A percentile compares a stretch with the other conserved stretches of the same genome.
These are phyloP conservation scores for Drosophila cardini DNA, from an alignment of 1,140 invertebrate species.

Conservation along the genomic window DNA sequence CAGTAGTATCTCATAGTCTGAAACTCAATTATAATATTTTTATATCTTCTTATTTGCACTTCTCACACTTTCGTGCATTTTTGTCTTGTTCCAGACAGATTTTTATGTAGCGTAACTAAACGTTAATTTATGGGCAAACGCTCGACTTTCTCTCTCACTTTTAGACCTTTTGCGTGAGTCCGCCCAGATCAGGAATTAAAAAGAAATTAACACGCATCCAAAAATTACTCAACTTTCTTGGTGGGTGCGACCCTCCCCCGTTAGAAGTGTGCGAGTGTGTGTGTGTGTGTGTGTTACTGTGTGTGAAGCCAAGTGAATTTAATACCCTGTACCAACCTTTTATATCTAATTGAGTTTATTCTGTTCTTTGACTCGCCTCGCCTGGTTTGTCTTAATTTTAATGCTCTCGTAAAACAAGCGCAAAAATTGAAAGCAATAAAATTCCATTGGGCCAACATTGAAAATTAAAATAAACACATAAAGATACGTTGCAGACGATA, in stretches of 20 bases:
- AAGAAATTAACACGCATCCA: slow-evolving; percentile 78
- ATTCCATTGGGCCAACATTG: slow-evolving; percentile 58
- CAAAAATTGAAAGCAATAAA: slow-evolving; percentile 78
- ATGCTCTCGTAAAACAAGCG: slow-evolving; percentile 77
- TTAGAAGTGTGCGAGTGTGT: slow-evolving; percentile 8
- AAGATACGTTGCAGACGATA: slow-evolving; percentile 56
- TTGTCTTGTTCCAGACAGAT: slow-evolving; percentile 54
- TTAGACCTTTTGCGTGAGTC: slow-evolving; percentile 39
- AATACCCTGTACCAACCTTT: slow-evolving; percentile 43
- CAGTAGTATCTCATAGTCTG: no score
- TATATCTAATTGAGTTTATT: slow-evolving; percentile 75
- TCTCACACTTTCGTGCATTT: slow-evolving; percentile 3
- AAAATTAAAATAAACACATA: slow-evolving; percentile 82
- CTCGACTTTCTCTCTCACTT: slow-evolving; percentile 47
- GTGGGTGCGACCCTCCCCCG: slow-evolving; percentile 32
- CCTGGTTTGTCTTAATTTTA: slow-evolving; percentile 71
- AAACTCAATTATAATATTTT: no score
- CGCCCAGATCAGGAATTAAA: slow-evolving; percentile 63
- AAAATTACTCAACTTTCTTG: slow-evolving; percentile 38
- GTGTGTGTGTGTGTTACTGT: slow-evolving; percentile 25
- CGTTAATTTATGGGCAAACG: slow-evolving; percentile 70
- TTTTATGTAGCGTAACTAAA: slow-evolving; percentile 81
- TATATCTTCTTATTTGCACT: slow-evolving; percentile 11
- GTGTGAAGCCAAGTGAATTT: slow-evolving; percentile 75
- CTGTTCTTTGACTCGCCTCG: slow-evolving; percentile 26